Evolutionary conservation across 2,113 vertebrate genomes (phyloP), one percentile per base, ranked within the genome.

Genomic region (Bubo bubo): DNA sequence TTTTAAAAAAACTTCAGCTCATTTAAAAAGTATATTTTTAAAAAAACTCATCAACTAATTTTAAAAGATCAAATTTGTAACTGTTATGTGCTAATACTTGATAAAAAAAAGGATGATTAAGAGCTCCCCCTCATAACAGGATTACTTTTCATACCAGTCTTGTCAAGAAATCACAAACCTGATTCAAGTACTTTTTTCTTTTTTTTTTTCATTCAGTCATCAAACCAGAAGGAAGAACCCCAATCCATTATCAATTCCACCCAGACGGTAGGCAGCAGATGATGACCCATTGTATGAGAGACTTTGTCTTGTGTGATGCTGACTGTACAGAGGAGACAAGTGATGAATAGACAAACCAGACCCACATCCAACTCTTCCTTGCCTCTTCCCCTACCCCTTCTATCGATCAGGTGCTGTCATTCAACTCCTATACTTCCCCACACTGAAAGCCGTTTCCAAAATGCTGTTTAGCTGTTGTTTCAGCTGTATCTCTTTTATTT

Each of bases 61-160:
- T 80, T n/a, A 41, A 53, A 83, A 89, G 1, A 39, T 34, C 8
- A 34, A n/a, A 75, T 76, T 59, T 73, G 15, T 77, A 59, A 74
- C 19, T 74, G 20, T 22, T 26, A 37, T 6, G 2, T 52, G 14
- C 8, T 60, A 62, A 62, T 4, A 37, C 5, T 68, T 1, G 0
- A 35, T 52, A 47, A 60, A 67, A 50, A 55, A 82, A 49, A 41
- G 5, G 3, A 6, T 64, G 39, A 52, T 47, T 56, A 81, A 70
- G 62, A 85, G 8, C n/a, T 74, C 17, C 30, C 4, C 13, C 18
- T 90, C 19, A 35, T 6, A 81, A 35, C 7, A 73, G 17, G 6
- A 60, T 58, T 52, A 39, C 6, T 52, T 91, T 62, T 71, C 35
- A 18, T n/a, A 35, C 10, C 39, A 18, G 34, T 47, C 50, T 59